Conservation (phyloP, 2,888 invertebrate species). For the Diogma glabrata region DNA sequence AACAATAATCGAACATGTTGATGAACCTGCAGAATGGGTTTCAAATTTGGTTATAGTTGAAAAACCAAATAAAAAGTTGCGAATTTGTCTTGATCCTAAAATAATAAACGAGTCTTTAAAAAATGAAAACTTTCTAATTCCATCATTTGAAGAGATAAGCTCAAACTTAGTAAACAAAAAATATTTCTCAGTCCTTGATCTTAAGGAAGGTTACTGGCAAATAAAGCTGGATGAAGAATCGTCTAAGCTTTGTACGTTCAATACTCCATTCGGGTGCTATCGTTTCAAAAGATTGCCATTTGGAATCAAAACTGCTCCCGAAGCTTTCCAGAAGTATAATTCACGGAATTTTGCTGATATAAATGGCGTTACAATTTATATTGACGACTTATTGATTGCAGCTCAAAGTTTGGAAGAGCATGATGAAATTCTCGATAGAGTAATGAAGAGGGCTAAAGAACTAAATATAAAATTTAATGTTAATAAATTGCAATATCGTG, state of each 20-base stretch:
- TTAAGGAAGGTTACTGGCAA: conserved; percentile 17
- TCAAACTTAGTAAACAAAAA: no score
- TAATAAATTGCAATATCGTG: no score
- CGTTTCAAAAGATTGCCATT: conserved; percentile 10
- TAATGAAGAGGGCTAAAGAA: no score
- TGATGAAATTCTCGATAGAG: no score
- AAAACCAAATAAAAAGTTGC: no score
- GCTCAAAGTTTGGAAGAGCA: not conserved
- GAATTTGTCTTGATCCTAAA: conserved; percentile 12
- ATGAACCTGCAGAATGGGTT: conserved; percentile 12
- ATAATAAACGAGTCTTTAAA: conserved; percentile 11
- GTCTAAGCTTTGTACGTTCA: no score
- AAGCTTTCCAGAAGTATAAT: not conserved
- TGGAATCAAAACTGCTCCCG: not conserved
- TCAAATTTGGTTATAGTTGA: no score
- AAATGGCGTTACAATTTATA: no score
- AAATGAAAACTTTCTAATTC: conserved; percentile 17
- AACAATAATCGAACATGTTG: conserved; percentile 3
- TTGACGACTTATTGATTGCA: not conserved
- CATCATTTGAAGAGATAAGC: conserved; percentile 16
- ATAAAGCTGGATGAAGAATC: no score
- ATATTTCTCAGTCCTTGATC: conserved; percentile 13
- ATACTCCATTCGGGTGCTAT: no score
- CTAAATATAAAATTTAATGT: no score
- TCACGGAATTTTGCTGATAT: not conserved